phyloP scores from a whole-genome alignment of 2,888 invertebrate genomes.

The Pachliopta kotzebuea region DNA sequence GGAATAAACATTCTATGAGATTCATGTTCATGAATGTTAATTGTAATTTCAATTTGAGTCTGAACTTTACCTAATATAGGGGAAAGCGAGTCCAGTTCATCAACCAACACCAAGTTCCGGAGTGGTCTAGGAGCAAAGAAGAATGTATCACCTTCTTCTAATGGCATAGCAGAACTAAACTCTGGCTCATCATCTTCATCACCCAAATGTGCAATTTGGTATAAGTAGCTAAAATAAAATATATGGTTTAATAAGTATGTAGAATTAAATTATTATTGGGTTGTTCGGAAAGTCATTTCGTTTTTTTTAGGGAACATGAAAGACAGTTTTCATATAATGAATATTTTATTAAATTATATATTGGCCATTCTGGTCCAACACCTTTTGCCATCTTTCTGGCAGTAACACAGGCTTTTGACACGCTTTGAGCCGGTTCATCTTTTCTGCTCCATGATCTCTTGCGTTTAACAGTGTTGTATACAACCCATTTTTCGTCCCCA shows the following conservation, averaged over 20 bases:
- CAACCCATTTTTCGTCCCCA: too few species aligned
- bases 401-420: too few species aligned
- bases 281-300: too few species aligned
- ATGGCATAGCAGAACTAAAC: conserved; percentile 98
- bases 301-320: too few species aligned
- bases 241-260: not conserved
- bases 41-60: not conserved
- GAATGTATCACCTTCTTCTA: conserved; percentile 99
- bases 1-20: conserved; percentile 33
- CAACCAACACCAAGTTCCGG: conserved; percentile 96
- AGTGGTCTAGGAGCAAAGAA: conserved; percentile 97
- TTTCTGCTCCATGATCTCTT: too few species aligned
- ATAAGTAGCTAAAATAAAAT: conserved; percentile 87
- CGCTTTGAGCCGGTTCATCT: too few species aligned
- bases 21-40: not conserved
- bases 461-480: too few species aligned
- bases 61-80: conserved; percentile 88
- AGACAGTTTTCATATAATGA: too few species aligned
- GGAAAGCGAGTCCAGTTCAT: conserved; percentile 97
- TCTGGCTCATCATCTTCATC: conserved; percentile 99
- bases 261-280: too few species aligned
- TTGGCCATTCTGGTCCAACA: too few species aligned
- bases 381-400: too few species aligned
- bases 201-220: conserved; percentile 99
- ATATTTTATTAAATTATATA: too few species aligned